Base-by-base conservation (phyloP, 2,888 invertebrate species). In the Lathronympha strigana region DNA sequence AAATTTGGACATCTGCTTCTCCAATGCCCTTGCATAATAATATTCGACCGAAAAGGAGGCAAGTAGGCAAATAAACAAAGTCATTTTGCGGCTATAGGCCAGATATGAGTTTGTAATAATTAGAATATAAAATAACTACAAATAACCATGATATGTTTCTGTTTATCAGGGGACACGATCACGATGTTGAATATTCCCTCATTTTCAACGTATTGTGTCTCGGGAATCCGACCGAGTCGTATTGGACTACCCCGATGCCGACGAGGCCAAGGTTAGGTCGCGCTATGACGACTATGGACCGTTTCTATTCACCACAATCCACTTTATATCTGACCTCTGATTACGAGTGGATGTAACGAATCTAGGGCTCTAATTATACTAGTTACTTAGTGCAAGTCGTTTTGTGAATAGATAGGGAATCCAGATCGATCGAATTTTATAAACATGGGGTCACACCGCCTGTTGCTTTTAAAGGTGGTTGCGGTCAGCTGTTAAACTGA, bases 181-280 rank as follows among this genome's bases (percentile, higher is more conserved):
- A n/a, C n/a, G n/a, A 21, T 43, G 19, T 21, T 21, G 11, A 11
- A 21, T 43, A 21, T 11, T 4, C 4, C 28, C 2, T n/a, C n/a
- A 8, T 8, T 28, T 47, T 23, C 47, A 23, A 23, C 3, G 47
- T 47, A 33, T 50, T 23, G 36, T 28, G 19, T 45, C 43, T 43
- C 43, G 43, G n/a, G 33, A 36, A 43, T 43, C 40, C 57, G 40
- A 33, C 43, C 28, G 15, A 25, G 21, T 28, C 50, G 40, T 21
- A 55, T 63, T 23, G 15, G 58, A 53, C 28, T 43, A 63, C 40
- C 36, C 19, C 51, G 45, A 43, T 45, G 11, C 11, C 43, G 64
- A 63, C 33, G 40, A 43, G 61, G 58, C 58, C 64, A 53, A 64
- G 58, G 58, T 45, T 36, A 38, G 64, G 64, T 53, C 51, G 63